Conservation (phyloP, 2,888 invertebrate species). For the Drymonia ruficornis region DNA sequence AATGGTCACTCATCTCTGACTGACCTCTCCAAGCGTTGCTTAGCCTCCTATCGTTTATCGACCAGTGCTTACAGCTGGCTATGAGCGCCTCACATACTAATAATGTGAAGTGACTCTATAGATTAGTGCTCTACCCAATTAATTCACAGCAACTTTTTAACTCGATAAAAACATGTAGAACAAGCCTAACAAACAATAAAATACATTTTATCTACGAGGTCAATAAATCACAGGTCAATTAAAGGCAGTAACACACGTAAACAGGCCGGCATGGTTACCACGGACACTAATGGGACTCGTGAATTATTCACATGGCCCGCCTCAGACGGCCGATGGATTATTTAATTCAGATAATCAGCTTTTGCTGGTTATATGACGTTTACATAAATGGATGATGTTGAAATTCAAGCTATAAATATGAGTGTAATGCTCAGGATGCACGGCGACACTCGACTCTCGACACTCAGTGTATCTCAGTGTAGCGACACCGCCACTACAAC, state of each 20-base stretch:
- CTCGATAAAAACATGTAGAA: not conserved
- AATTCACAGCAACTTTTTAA: no score
- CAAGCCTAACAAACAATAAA: slow-evolving; percentile 1
- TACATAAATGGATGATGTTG: slow-evolving; percentile 5
- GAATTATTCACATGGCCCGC: slow-evolving; percentile 27
- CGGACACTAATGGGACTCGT: slow-evolving; percentile 30
- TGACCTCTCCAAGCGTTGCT: no score
- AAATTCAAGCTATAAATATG: not conserved
- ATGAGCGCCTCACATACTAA: no score
- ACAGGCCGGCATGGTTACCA: slow-evolving; percentile 21
- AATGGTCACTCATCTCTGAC: no score
- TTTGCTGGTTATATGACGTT: slow-evolving; percentile 11
- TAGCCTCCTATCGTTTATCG: no score
- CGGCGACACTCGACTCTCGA: no score
- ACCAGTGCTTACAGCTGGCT: no score
- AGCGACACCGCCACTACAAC: no score
- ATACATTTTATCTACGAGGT: slow-evolving; percentile 8
- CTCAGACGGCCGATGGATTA: slow-evolving; percentile 13
- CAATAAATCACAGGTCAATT: slow-evolving; percentile 33
- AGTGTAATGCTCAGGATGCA: no score
- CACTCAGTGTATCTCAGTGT: no score
- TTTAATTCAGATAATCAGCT: slow-evolving; percentile 19
- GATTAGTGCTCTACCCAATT: no score
- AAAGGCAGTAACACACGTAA: slow-evolving; percentile 30
- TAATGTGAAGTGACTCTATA: no score